Base-by-base conservation (phyloP, 2,113 vertebrate species). In the Dermatemys mawii region DNA sequence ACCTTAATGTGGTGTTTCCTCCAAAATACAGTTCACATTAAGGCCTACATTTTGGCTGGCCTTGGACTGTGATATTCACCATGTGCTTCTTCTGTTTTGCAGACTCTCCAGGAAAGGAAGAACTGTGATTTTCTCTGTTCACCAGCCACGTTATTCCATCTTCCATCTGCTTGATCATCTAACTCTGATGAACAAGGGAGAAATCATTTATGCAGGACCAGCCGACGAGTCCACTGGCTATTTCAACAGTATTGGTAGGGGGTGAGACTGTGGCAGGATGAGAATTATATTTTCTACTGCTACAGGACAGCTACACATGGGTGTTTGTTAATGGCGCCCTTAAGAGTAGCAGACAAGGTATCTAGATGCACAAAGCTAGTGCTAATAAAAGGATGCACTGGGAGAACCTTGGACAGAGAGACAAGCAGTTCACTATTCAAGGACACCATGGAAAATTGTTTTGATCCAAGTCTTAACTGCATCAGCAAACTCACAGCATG, bases 41-140 rank as follows among this genome's bases (percentile, higher is more conserved):
- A 27, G 41, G 19, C 35, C 11, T 51, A 50, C 54, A 51, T 38
- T 54, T 49, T 24, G 19, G 19, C 78, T 35, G 46, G 29, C 32
- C 14, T n/a, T n/a, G 16, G 48, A 27, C 13, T 50, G 26, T 38
- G 50, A 38, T 12, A 50, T 46, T 41, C 51, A 38, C 63, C 29
- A 17, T 41, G 4, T 76, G 26, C 22, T 19, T 51, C 57, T 67
- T 57, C 57, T 80, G 46, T 29, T 87, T 81, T 63, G 17, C 95
- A 98, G 98, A 63, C 91, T 98, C 81, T 98, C 98, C 88, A 96
- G 97, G 79, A 97, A 93, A 78, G 97, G 98, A 7, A 98, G 97
- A 94, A 98, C 98, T 8, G 97, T 98, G 29, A 98, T 98, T 92
- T 98, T 98, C 97, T 98, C 98, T 92, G 98, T 98, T 87, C 98